Evolutionary conservation across 2,113 vertebrate genomes (phyloP), one percentile per base, ranked within the genome.

Genomic region (Esox niger): DNA sequence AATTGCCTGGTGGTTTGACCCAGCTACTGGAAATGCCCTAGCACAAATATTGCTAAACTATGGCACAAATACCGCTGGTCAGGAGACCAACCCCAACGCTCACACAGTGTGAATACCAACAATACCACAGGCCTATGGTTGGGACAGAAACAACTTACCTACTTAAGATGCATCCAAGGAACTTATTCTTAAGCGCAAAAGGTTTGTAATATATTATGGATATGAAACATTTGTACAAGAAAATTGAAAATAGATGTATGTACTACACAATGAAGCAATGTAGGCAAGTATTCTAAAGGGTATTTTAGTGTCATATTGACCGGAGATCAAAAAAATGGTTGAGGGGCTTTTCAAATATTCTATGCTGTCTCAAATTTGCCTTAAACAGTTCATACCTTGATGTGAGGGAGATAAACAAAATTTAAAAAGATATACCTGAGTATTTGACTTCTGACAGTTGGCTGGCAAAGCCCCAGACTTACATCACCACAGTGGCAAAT

Each of bases 401-500:
- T 43, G 13, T 43, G 38, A 43, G 38, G 17, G 5, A 17, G 38
- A 43, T 4, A 17, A 4, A 17, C n/a, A 43, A 43, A 43, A 43
- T 6, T 0, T 4, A 43, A 43, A 30, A 17, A 29, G 33, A 54
- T 2, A 21, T 4, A 6, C 4, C 3, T 55, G 10, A 69, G 11
- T 2, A 69, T 31, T 29, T 20, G 11, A 2, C 33, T 61, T n/a
- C n/a, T 32, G 59, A 26, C 47, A 27, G 33, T 52, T 52, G 3
- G 55, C 23, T 62, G 33, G 35, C 1, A 61, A 47, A 8, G 27
- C 33, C 58, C n/a, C 38, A 58, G 32, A 30, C 62, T 20, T 35
- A 25, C 43, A 52, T 72, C 66, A 68, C 59, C 56, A 9, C 30
- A 0, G n/a, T 75, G 75, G 29, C 64, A 71, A 70, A 85, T 76